Base-by-base conservation (phyloP, 2,797 vertebrate species). In the Coccyzus lansbergi region DNA sequence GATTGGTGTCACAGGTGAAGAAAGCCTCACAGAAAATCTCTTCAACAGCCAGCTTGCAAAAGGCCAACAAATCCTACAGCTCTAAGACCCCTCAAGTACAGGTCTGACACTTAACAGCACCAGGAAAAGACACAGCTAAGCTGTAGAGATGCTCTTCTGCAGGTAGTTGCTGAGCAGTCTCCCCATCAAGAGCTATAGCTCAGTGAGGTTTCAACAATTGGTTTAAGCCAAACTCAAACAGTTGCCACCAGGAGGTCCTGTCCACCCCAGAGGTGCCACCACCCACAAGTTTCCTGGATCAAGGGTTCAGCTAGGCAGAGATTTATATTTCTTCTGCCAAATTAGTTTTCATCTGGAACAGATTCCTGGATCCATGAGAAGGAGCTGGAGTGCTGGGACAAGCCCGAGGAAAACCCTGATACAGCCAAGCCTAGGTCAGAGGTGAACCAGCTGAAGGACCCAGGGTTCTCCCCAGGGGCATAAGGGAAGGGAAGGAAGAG, bases 281-380 rank as follows among this genome's bases (percentile, higher is more conserved):
- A 80, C 3, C 38, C n/a, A 13, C 28, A 19, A 15, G 22, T 7
- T 26, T n/a, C 29, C 26, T 0, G 0, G 20, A 58, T 20, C 29
- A 24, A 26, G 14, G 36, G 13, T 52, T 5, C n/a, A 44, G 19
- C 29, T 16, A 53, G 12, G 11, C 17, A 0, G 1, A 68, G 42
- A 59, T 7, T 24, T 52, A 25, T 0, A 0, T 51, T 51, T 29
- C 42, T 64, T 65, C 7, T 33, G 15, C 28, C 13, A 10, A 2
- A 0, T n/a, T 9, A 40, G 3, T 16, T 11, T 64, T 56, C 33
- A 56, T 40, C 46, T 56, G 25, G 25, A 75, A 16, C 0, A 2
- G 17, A 38, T 31, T 33, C 22, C 53, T 38, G 3, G 4, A 12
- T 9, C 9, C 8, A 18, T 22, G 15, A 86, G 46, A 60, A 68